Percentiles rank a stretch among this genome's conserved stretches.
These are phyloP conservation scores for Stegastes partitus DNA, from an alignment of 2,113 vertebrate genomes.

Conservation along the genomic window DNA sequence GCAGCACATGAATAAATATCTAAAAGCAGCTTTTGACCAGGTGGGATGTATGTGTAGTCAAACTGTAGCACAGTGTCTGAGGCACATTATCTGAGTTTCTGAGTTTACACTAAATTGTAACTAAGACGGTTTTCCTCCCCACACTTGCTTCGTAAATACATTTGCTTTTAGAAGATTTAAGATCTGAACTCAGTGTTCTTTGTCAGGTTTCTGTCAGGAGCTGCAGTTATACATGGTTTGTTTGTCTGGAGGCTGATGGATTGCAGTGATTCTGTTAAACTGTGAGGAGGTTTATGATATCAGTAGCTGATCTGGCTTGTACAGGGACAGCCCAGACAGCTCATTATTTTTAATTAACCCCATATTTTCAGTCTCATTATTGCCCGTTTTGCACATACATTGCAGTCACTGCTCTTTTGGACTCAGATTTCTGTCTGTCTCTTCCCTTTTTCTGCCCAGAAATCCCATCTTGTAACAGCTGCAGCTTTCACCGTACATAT, in stretches of 20 bases:
- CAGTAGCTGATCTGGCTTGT: constrained; percentile 13
- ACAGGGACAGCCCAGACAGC: constrained; percentile 5
- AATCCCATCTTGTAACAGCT: constrained; percentile 46
- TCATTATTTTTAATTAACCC: constrained; percentile 48
- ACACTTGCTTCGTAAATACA: no score
- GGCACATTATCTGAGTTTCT: not conserved
- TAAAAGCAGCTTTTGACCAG: not conserved
- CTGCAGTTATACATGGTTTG: not conserved
- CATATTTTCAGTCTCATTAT: constrained; percentile 35
- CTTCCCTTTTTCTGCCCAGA: constrained; percentile 16
- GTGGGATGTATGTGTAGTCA: not conserved
- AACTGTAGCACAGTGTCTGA: not conserved
- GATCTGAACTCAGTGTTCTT: not conserved
- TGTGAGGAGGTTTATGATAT: constrained; percentile 20
- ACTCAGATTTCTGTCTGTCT: constrained; percentile 28
- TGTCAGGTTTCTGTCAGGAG: constrained; percentile 3
- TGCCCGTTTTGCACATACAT: constrained; percentile 27
- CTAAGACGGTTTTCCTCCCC: no score
- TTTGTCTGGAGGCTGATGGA: not conserved
- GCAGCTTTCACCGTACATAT: constrained; percentile 53
- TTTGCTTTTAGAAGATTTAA: not conserved
- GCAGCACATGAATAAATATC: not conserved
- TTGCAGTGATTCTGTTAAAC: constrained; percentile 21
- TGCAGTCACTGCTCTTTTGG: constrained; percentile 1
- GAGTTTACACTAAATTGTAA: not conserved